Evolutionary conservation across 2,797 vertebrate species (phyloP), one percentile per base, ranked within the genome.

Genomic region (Coracias cyanogaster): DNA sequence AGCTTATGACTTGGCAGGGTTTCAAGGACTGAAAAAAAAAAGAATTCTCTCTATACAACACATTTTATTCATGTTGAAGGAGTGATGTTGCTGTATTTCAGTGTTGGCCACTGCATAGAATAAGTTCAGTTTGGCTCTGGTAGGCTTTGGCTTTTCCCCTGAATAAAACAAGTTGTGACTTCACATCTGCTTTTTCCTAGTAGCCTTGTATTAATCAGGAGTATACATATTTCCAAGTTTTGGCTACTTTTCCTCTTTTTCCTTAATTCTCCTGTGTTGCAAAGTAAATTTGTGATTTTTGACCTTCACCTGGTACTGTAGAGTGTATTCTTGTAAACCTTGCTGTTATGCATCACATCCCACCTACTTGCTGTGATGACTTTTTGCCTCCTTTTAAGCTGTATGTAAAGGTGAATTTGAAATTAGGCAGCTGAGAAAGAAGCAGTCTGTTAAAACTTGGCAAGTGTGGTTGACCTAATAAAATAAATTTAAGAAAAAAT

Each of bases 61-160:
- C 95, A 80, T 89, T 95, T 94, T 96, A 95, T 91, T 97, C 82
- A 96, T 91, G 93, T 77, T 97, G 92, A 96, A 93, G 89, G 86
- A 80, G 67, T 86, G 93, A 86, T 2, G 10, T 84, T 92, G 78
- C 94, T 80, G 35, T 74, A 31, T 95, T 94, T 93, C 89, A 89
- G 33, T 24, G 64, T 90, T 74, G 65, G 84, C 86, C 86, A 67
- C 90, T 85, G 92, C 92, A 10, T 0, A 84, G 90, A 87, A 1
- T 77, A 80, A 80, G 67, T 71, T 94, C 74, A 52, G 29, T 81
- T 90, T 95, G 82, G 73, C 85, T 94, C 64, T 90, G 67, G 67
- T 48, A 65, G 52, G 5, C 33, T 89, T 87, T 46, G 57, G 74
- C 71, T 74, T 94, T 96, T 89, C 15, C 29, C 15, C 55, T 57